Evolutionary conservation across 1,140 invertebrate genomes (phyloP).

Genomic region (Armadillidium nasatum): DNA sequence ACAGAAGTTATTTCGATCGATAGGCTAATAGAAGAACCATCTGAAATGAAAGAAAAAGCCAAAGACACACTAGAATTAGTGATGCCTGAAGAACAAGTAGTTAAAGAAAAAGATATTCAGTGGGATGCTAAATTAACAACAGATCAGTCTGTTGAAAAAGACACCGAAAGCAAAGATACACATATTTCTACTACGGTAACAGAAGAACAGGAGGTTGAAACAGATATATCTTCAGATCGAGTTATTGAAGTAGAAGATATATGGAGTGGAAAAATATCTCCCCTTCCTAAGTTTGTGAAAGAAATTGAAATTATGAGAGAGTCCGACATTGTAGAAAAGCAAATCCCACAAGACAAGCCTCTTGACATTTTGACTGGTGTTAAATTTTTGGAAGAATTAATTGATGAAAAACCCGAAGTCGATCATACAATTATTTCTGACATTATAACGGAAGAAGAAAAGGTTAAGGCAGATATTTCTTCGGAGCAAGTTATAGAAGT

Average conservation of each 20-base stretch:
- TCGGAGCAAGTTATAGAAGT: too few relatives aligned
- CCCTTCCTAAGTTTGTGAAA: neutral
- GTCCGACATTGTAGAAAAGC: neutral
- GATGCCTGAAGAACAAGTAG: neutral
- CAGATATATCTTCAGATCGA: neutral
- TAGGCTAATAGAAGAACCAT: neutral
- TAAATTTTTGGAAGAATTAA: too few relatives aligned
- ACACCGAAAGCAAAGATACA: neutral
- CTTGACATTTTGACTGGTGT: too few relatives aligned
- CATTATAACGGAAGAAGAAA: too few relatives aligned
- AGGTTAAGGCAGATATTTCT: too few relatives aligned
- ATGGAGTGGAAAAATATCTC: neutral
- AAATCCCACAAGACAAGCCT: too few relatives aligned
- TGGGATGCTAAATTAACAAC: neutral
- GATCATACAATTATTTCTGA: too few relatives aligned
- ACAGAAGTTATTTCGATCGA: too few relatives aligned
- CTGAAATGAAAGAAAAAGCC: neutral
- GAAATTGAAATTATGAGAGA: neutral
- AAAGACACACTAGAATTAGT: neutral
- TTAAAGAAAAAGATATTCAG: neutral
- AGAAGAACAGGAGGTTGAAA: neutral
- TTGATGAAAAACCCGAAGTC: too few relatives aligned
- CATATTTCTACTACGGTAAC: neutral
- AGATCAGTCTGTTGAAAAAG: neutral
- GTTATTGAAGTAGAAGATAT: neutral